Percentiles rank a stretch among this genome's conserved stretches.
These are phyloP conservation scores for Perognathus longimembris DNA, from an alignment of 2,113 vertebrate genomes.

Conservation along the genomic window DNA sequence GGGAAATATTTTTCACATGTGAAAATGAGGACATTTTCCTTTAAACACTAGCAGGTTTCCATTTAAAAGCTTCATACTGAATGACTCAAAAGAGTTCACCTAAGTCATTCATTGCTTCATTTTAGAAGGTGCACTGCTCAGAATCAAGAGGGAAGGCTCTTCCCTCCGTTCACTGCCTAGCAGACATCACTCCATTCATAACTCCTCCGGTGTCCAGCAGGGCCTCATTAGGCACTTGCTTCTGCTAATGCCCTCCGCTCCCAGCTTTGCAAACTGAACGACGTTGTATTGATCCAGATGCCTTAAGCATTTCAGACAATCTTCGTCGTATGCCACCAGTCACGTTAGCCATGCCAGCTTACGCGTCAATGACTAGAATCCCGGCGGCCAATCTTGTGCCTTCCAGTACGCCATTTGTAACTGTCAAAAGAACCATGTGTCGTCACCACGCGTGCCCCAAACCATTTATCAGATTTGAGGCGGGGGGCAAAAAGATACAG, in stretches of 20 bases:
- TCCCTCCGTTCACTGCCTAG: neutral
- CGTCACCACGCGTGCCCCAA: neutral
- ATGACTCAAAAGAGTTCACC: slow-evolving; percentile 62
- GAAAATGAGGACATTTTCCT: slow-evolving; percentile 63
- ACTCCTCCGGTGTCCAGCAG: neutral
- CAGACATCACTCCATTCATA: slow-evolving; percentile 59
- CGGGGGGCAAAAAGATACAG: neutral
- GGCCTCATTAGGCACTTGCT: slow-evolving; percentile 3
- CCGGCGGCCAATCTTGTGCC: neutral
- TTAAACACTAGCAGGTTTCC: slow-evolving; percentile 53
- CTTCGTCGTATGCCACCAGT: neutral
- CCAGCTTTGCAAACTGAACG: slow-evolving; percentile 60
- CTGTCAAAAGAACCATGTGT: neutral
- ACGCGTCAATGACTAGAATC: neutral
- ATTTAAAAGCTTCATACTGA: slow-evolving; percentile 60
- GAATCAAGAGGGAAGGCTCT: slow-evolving; percentile 58
- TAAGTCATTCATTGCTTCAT: slow-evolving; percentile 65
- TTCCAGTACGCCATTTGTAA: neutral
- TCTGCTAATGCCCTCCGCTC: slow-evolving; percentile 57
- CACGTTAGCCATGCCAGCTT: neutral
- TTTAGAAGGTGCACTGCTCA: slow-evolving; percentile 53
- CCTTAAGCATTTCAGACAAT: neutral
- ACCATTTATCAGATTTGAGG: slow-evolving; percentile 5
- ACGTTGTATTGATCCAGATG: slow-evolving; percentile 60
- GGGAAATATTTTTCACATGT: slow-evolving; percentile 50